Base-by-base conservation (phyloP, 2,888 invertebrate genomes). In the Coenonympha arcania region DNA sequence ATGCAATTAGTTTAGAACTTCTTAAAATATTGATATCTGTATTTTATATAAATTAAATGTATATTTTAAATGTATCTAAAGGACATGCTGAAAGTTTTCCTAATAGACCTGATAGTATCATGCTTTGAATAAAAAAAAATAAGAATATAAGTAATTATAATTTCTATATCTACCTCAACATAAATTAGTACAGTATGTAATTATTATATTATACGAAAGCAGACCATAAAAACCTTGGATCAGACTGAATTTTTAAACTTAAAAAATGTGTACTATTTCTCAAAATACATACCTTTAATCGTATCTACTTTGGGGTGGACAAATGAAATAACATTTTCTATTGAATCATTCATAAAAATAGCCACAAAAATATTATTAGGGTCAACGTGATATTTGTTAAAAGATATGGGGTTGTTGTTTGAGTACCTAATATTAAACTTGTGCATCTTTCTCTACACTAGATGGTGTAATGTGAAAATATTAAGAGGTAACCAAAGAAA, bases 61-160 rank as follows among this genome's bases (percentile, higher is more conserved):
- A 44, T 48, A 42, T 43, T 16, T 50, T 34, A 26, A 40, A 37
- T 26, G 18, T 41, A 37, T 71, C 84, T 82, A 83, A 76, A 64
- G 63, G 62, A 60, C 85, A 85, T 85, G 85, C 85, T 71, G 69
- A 76, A 75, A 73, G 68, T 63, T 64, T 64, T 63, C 55, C 63
- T 52, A 48, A 55, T 60, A 47, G 19, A 31, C 50, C 58, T 63
- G 57, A 45, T 58, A 66, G 70, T 55, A 56, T 64, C 84, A 84
- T 85, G 84, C 84, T 79, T 73, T 64, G 65, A 71, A 63, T 58
- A 65, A 63, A 68, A 68, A 68, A 51, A 56, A 53, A 59, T 65
- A 64, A 65, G 60, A 58, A 57, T 60, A 66, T 40, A 34, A 71
- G n/a, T 61, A 15, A 42, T 30, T 13, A 30, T 44, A 61, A 33